phyloP scores from a whole-genome alignment of 64 coral and sea anemone genomes.

The Pocillopora damicornis region DNA sequence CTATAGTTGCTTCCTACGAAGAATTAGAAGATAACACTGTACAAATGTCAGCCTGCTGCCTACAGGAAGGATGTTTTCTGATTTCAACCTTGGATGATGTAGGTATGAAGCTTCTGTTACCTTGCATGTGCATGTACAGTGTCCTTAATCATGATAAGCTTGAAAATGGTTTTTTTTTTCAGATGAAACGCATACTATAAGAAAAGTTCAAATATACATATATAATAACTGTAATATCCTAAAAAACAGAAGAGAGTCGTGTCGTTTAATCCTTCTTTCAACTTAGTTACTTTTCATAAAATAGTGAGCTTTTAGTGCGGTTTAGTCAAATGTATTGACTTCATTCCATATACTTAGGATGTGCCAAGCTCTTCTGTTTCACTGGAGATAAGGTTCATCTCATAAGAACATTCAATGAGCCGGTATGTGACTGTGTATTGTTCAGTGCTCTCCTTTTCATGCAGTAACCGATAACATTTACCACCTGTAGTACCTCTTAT shows the following conservation, averaged over 20 bases:
- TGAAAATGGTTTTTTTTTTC: too few relatives aligned
- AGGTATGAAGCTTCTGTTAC: conserved; percentile 4
- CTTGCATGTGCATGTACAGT: too few relatives aligned
- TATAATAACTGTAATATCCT: too few relatives aligned
- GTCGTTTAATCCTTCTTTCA: too few relatives aligned
- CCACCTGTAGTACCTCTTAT: too few relatives aligned
- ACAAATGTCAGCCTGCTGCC: conserved; percentile 52
- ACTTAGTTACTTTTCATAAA: too few relatives aligned
- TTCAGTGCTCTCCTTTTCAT: background rate
- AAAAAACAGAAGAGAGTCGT: too few relatives aligned
- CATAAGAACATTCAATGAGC: conserved; percentile 72
- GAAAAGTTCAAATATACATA: too few relatives aligned
- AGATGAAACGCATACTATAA: too few relatives aligned
- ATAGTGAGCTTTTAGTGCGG: background rate
- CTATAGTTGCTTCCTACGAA: conserved; percentile 56
- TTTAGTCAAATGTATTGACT: background rate
- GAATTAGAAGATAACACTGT: conserved; percentile 37
- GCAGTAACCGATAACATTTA: too few relatives aligned
- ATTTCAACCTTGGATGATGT: conserved; percentile 55
- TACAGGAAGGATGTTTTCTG: conserved; percentile 66
- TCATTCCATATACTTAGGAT: conserved; percentile 14
- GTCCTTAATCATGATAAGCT: too few relatives aligned
- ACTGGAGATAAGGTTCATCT: conserved; percentile 60
- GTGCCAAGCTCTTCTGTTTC: conserved; percentile 68
- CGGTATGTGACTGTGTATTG: conserved; percentile 6